Base-by-base conservation (phyloP, 2,113 vertebrate species). In the Myotis brandtii region DNA sequence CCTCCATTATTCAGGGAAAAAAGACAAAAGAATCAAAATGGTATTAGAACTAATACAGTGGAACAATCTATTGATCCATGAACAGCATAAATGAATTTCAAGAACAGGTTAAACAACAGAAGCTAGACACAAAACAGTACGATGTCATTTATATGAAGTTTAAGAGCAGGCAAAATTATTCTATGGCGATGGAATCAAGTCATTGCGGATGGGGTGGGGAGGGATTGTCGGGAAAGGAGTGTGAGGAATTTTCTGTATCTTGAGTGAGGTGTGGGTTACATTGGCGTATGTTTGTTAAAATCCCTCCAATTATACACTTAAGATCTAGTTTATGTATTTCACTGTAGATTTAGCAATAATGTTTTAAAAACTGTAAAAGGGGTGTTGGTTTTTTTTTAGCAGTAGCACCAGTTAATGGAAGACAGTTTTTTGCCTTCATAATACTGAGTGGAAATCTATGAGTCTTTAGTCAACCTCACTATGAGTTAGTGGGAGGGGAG, bases 331-430 rank as follows among this genome's bases (percentile, higher is more conserved):
- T 95, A 0, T 56, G 4, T 69, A 37, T 89, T 73, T 93, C 32
- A 75, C 43, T 91, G 23, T 64, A 73, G 72, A 54, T 80, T 66
- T 88, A 85, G 25, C 50, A 90, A 21, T 70, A 50, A 54, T 56
- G 91, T 75, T 54, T 89, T 52, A 2, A 93, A 97, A 59, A 30
- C 46, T 69, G 6, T 64, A 21, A 82, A 93, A 81, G 59, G 9
- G 48, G 2, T 56, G 23, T 43, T 85, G 40, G 13, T 54, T 56
- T 89, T 89, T 95, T 93, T 25, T 83, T 76, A 94, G 37, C 23
- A 80, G 14, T 76, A 54, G 32, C 69, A 86, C 21, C 69, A 62
- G 37, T 85, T 69, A 13, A 77, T 66, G 40, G 37, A 84, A 95
- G 50, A 81, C 30, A 85, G 2, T 52, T 85, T 84, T 76, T 70